These are phyloP conservation scores for Drosophila affinis DNA, from an alignment of 2,888 invertebrate species.

Conservation along the genomic window DNA sequence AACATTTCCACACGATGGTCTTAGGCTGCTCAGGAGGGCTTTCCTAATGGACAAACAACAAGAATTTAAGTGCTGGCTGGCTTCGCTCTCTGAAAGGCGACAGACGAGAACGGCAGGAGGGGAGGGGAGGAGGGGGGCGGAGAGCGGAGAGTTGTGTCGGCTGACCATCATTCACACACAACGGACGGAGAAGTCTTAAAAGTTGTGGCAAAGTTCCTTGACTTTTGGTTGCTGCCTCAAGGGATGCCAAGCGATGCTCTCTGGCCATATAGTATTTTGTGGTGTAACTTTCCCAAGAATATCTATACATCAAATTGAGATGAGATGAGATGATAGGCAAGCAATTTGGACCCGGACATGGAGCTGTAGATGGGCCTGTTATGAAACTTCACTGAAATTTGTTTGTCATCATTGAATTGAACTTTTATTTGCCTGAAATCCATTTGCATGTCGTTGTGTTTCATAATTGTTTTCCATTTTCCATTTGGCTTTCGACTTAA, in stretches of 20 bases:
- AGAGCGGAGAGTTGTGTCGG: constrained; percentile 17
- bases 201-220: constrained; percentile 40
- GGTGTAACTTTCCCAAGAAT: background rate
- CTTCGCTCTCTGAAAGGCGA: background rate
- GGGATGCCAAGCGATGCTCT: background rate
- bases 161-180: constrained; percentile 49
- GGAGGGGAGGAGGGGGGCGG: background rate
- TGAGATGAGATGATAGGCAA: constrained; percentile 1
- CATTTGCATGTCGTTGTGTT: constrained; percentile 24
- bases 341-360: background rate
- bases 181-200: constrained; percentile 15
- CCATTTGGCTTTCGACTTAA: constrained; percentile 39
- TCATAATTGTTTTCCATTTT: constrained; percentile 48
- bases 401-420: constrained; percentile 53
- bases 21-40: constrained; percentile 30
- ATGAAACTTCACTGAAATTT: constrained; percentile 40
- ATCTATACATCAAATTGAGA: background rate
- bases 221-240: constrained; percentile 21
- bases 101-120: background rate
- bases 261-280: background rate
- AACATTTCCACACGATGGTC: constrained; percentile 49
- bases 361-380: too few species aligned
- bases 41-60: constrained; percentile 58
- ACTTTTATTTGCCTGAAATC: constrained; percentile 2
- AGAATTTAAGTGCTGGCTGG: constrained; percentile 34